Percentiles rank a stretch among this genome's conserved stretches.
phyloP scores from a whole-genome alignment of 2,888 invertebrate genomes.

The Dasypogon diadema region DNA sequence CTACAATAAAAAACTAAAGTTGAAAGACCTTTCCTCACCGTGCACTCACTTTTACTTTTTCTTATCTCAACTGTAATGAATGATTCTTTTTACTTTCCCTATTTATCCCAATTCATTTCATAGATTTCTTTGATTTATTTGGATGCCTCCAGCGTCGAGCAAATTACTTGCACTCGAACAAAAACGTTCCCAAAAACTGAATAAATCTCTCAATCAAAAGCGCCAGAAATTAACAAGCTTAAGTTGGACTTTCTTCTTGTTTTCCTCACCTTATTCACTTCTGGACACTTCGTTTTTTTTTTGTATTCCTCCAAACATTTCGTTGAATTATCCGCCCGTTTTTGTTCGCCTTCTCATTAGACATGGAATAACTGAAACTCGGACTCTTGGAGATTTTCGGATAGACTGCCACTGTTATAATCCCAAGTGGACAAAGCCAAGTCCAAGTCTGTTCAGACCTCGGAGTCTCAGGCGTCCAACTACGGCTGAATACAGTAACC shows the following conservation, averaged over 20 bases:
- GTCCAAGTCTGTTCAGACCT: background rate
- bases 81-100: background rate
- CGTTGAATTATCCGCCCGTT: background rate
- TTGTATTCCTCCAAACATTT: background rate
- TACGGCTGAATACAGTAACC: conserved; percentile 38
- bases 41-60: conserved; percentile 27
- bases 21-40: too few relatives aligned
- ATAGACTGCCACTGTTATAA: background rate
- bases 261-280: conserved; percentile 6
- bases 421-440: background rate
- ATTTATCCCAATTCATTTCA: too few relatives aligned
- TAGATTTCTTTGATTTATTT: too few relatives aligned
- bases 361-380: background rate
- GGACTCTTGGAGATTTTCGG: background rate
- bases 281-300: too few relatives aligned
- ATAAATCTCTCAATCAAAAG: background rate
- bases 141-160: background rate
- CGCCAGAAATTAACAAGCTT: background rate
- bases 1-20: too few relatives aligned
- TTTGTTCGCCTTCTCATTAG: conserved; percentile 5
- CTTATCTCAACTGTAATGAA: background rate
- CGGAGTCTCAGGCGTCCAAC: background rate
- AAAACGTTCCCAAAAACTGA: conserved; percentile 2
- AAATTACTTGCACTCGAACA: background rate
- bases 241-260: conserved; percentile 7